A percentile compares a stretch with the other conserved stretches of the same genome.
These are phyloP conservation scores for Sorex araneus DNA, from an alignment of 2,113 vertebrate species.

Conservation along the genomic window DNA sequence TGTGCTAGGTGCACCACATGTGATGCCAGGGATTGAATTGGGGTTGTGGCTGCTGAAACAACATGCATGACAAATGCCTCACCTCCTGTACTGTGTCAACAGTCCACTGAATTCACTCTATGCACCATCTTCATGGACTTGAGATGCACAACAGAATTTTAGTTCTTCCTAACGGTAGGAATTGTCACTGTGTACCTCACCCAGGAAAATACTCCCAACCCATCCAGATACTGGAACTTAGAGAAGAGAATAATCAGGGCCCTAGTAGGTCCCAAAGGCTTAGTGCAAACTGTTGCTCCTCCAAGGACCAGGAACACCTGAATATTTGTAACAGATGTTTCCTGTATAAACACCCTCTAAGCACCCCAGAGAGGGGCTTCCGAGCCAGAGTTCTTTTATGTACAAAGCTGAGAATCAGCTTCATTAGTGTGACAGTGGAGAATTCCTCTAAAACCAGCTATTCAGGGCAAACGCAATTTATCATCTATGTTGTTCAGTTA, in stretches of 20 bases:
- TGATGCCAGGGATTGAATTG: too few species aligned
- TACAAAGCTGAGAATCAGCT: slow-evolving; percentile 50
- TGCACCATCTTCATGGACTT: not conserved
- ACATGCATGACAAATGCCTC: too few species aligned
- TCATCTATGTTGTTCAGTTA: slow-evolving; percentile 58
- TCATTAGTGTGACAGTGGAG: slow-evolving; percentile 32
- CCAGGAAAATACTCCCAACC: not conserved
- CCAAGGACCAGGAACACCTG: not conserved
- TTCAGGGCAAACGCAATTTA: slow-evolving; percentile 66
- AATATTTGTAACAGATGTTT: slow-evolving; percentile 28
- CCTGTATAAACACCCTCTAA: slow-evolving; percentile 1
- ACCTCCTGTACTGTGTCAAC: too few species aligned
- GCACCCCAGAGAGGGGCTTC: not conserved
- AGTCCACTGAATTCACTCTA: not conserved
- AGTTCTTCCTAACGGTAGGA: not conserved
- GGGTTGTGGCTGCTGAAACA: too few species aligned
- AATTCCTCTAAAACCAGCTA: slow-evolving; percentile 57
- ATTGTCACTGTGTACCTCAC: not conserved
- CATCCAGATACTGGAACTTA: not conserved
- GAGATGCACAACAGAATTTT: not conserved
- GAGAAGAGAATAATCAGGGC: not conserved
- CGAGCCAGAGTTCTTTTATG: slow-evolving; percentile 3
- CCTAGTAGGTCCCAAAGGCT: not conserved
- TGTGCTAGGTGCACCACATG: too few species aligned
- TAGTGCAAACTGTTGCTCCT: not conserved